These are phyloP conservation scores for Cyprinus carpio DNA, from an alignment of 2,113 vertebrate species.

Conservation along the genomic window DNA sequence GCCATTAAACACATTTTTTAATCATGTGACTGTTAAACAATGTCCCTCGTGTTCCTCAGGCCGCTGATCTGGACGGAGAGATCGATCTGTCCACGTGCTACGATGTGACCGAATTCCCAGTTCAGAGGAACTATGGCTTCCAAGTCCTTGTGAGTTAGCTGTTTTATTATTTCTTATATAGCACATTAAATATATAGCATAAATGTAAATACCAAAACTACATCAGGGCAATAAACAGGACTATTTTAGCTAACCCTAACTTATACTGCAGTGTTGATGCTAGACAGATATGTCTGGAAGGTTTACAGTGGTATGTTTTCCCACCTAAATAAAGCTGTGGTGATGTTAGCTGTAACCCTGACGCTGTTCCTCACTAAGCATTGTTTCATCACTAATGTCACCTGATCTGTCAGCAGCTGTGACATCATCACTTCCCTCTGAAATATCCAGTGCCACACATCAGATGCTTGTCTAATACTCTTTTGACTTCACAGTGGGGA, in stretches of 20 bases:
- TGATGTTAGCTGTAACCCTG: slow-evolving; percentile 20
- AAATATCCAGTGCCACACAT: background rate
- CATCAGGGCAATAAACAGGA: no score
- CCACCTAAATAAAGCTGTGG: slow-evolving; percentile 32
- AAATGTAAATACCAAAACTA: background rate
- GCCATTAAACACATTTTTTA: background rate
- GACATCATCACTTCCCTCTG: slow-evolving; percentile 64
- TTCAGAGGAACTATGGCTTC: slow-evolving; percentile 97
- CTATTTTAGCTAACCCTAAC: background rate
- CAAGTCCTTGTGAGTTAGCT: slow-evolving; percentile 90
- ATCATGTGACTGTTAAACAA: background rate
- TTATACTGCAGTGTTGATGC: background rate
- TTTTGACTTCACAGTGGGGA: background rate
- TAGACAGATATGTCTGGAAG: background rate
- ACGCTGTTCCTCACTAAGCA: slow-evolving; percentile 40
- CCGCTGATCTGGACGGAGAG: slow-evolving; percentile 92
- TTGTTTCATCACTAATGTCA: slow-evolving; percentile 64
- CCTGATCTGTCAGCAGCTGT: slow-evolving; percentile 66
- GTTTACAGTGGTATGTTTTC: background rate
- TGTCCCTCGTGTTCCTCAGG: slow-evolving; percentile 69
- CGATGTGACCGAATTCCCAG: slow-evolving; percentile 91
- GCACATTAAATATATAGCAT: background rate
- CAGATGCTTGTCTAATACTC: background rate
- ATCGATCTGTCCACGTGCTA: slow-evolving; percentile 91
- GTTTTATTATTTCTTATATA: background rate